Evolutionary conservation across 2,888 invertebrate genomes (phyloP), one percentile per base, ranked within the genome.

Genomic region (Archips xylosteana): DNA sequence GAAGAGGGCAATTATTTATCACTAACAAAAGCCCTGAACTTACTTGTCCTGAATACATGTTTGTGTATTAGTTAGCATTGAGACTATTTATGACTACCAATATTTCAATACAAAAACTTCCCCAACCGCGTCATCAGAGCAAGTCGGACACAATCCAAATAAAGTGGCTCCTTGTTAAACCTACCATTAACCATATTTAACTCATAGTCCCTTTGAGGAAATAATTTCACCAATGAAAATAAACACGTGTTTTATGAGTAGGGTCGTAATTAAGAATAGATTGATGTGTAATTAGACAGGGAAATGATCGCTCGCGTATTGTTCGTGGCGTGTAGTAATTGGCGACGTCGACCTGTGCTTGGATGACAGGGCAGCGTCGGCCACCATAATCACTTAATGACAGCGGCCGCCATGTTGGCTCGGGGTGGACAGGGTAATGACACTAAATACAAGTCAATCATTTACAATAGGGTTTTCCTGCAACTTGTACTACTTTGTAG

Each of bases 161-260:
- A 86, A 89, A 90, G 85, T 89, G 87, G 81, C 79, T 80, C 78
- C 84, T 87, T 81, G 86, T 88, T 88, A 87, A 88, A 84, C 84
- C 80, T 77, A 75, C 84, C 79, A 89, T 89, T 89, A 87, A 84
- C 83, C 75, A 78, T 82, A 84, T 84, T 88, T 88, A 87, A 88
- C 89, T 87, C 85, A 79, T 79, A 80, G 79, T 71, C 78, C 77
- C 76, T 80, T 83, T 82, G 73, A 80, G 77, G 71, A 75, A 83
- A 81, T 83, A 82, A 86, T 85, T 83, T 76, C 80, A 76, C 74
- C 69, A 80, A 81, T 79, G 62, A 78, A 75, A 77, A 74, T 75
- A 78, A 70, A 74, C 78, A 75, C 75, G 66, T 78, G 75, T 79
- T 76, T 76, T 77, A 57, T 4, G 32, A 57, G 32, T 49, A 81